These are phyloP conservation scores for Antheraea yamamai DNA, from an alignment of 2,888 invertebrate species.

Conservation along the genomic window DNA sequence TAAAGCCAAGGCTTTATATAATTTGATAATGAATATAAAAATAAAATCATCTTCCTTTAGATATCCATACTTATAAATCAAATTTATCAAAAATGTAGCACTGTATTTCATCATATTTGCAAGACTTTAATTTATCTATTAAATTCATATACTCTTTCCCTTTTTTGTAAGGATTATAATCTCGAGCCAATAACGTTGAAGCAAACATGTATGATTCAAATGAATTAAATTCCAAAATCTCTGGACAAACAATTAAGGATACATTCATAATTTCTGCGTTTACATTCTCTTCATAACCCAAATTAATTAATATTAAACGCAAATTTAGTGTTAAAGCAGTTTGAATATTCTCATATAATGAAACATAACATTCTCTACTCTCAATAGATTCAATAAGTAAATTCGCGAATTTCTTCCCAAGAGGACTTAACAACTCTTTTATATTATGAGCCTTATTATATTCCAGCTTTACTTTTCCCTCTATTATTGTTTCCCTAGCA, in stretches of 20 bases:
- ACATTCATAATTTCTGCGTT: constrained; percentile 3
- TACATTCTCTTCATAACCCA: neutral
- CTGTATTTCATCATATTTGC: constrained; percentile 38
- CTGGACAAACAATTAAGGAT: constrained; percentile 22
- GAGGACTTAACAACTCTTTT: constrained; percentile 28
- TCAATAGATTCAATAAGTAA: constrained; percentile 36
- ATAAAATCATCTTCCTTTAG: no score
- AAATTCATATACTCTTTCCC: constrained; percentile 28
- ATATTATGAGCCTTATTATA: neutral
- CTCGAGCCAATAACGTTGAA: constrained; percentile 37
- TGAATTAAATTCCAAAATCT: constrained; percentile 18
- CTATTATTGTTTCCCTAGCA: constrained; percentile 28
- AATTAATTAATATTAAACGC: neutral
- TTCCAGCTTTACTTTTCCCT: neutral
- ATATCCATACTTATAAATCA: neutral
- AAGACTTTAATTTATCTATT: constrained; percentile 33
- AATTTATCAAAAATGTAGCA: constrained; percentile 29
- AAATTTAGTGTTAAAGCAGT: neutral
- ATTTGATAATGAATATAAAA: no score
- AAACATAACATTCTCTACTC: constrained; percentile 23
- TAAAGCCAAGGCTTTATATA: no score
- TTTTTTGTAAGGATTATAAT: constrained; percentile 17
- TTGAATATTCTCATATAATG: neutral
- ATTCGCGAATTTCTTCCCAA: constrained; percentile 34
- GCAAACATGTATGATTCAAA: constrained; percentile 39